A percentile compares a stretch with the other conserved stretches of the same genome.
These are phyloP conservation scores for Epinephelus fuscoguttatus DNA, from an alignment of 2,113 vertebrate genomes.

Conservation along the genomic window DNA sequence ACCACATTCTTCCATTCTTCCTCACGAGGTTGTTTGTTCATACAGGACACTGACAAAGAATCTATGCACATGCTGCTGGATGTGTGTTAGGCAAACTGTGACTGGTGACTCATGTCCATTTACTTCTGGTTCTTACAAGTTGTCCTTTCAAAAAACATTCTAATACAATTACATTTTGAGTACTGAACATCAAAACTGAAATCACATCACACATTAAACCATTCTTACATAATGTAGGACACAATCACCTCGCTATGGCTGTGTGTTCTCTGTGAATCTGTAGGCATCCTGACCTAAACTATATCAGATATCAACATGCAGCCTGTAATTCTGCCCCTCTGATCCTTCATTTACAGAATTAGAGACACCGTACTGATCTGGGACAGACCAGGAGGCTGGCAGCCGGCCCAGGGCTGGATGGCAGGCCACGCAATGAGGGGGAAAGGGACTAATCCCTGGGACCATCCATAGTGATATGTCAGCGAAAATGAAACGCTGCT, in stretches of 20 bases:
- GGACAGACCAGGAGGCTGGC: conserved; percentile 44
- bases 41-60: neutral
- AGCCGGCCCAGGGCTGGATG: conserved; percentile 17
- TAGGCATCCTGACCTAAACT: neutral
- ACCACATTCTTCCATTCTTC: neutral
- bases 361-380: conserved; percentile 12
- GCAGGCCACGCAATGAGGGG: conserved; percentile 11
- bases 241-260: neutral
- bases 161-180: neutral
- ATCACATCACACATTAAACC: neutral
- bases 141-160: neutral
- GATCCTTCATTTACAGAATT: conserved; percentile 42
- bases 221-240: neutral
- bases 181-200: neutral
- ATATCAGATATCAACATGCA: conserved; percentile 19
- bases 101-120: neutral
- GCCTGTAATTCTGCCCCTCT: conserved; percentile 18
- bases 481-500: conserved; percentile 8
- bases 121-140: neutral
- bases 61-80: neutral
- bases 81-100: neutral
- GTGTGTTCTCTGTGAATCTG: neutral
- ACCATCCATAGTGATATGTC: conserved; percentile 13
- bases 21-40: neutral
- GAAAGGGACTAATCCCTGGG: conserved; percentile 34